Conservation (phyloP, 2,888 invertebrate genomes). For the Sussaba pulchella region DNA sequence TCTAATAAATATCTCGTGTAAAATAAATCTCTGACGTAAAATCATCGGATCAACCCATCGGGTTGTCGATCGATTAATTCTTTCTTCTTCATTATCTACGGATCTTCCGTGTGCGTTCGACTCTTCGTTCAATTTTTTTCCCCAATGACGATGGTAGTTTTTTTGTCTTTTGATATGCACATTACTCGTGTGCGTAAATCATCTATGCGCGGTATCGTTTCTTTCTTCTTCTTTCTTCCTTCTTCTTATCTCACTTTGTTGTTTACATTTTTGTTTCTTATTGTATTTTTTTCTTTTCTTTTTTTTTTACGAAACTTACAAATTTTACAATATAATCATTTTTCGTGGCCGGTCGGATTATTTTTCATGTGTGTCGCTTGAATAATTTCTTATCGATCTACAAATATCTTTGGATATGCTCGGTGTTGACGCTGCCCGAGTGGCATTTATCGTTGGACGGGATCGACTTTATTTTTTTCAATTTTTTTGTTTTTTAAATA, state of each 20-base stretch:
- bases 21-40: constrained; percentile 44
- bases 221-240: constrained; percentile 14
- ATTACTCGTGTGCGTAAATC: neutral
- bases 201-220: constrained; percentile 2
- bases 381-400: constrained; percentile 48
- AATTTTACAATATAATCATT: constrained; percentile 34
- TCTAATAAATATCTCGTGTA: constrained; percentile 49
- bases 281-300: neutral
- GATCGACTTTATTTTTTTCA: constrained; percentile 51
- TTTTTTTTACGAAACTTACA: constrained; percentile 42
- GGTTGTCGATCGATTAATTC: constrained; percentile 11
- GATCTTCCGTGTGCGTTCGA: constrained; percentile 32
- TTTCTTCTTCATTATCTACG: neutral
- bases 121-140: neutral
- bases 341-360: constrained; percentile 37
- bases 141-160: neutral
- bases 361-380: constrained; percentile 22
- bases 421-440: constrained; percentile 53
- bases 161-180: constrained; percentile 13
- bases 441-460: constrained; percentile 62
- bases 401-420: constrained; percentile 58
- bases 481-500: no score
- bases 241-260: constrained; percentile 12
- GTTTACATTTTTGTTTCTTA: no score
- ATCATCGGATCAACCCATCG: constrained; percentile 5